phyloP scores from a whole-genome alignment of 2,113 vertebrate genomes.

The Naja naja region DNA sequence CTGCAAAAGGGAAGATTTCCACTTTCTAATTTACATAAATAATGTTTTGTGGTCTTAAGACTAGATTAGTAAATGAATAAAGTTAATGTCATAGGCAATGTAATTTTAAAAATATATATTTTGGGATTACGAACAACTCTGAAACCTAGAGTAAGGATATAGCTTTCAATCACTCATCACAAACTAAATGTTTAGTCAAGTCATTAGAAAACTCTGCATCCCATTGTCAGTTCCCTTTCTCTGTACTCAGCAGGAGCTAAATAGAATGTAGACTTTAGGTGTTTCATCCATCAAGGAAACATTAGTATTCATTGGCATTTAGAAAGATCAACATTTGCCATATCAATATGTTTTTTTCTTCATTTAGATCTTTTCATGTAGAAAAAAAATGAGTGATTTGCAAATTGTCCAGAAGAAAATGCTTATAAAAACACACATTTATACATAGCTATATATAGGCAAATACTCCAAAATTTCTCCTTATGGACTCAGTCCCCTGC shows the following conservation, averaged over 20 bases:
- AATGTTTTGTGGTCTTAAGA: not conserved
- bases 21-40: not conserved
- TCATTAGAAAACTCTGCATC: not conserved
- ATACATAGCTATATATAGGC: not conserved
- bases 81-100: not conserved
- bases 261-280: conserved; percentile 12
- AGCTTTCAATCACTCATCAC: not conserved
- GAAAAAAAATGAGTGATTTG: not conserved
- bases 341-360: not conserved
- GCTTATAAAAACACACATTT: not conserved
- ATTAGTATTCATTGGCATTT: conserved; percentile 8
- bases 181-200: not conserved
- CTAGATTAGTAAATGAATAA: not conserved
- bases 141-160: not conserved
- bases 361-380: not conserved
- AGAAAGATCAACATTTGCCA: not conserved
- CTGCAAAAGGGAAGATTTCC: not conserved
- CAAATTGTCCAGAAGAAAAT: not conserved
- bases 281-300: conserved; percentile 3
- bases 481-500: conserved; percentile 11
- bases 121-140: not conserved
- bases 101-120: not conserved
- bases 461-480: conserved; percentile 2
- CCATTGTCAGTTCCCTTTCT: not conserved
- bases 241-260: not conserved